Evolutionary conservation across 2,113 vertebrate genomes (phyloP), one percentile per base, ranked within the genome.

Genomic region (Mormoops blainvillei): DNA sequence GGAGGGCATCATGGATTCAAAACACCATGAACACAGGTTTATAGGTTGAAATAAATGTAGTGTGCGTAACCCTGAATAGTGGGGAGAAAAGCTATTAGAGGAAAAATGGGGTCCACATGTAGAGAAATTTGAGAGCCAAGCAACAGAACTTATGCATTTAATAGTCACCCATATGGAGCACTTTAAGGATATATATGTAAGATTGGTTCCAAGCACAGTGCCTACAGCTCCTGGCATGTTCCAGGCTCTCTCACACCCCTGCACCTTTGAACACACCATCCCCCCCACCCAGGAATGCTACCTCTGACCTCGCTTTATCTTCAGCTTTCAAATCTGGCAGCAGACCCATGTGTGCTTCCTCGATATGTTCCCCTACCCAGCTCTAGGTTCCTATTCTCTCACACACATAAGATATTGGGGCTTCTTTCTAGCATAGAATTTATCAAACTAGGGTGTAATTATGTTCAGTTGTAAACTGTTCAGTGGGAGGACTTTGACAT

Each of bases 401-500:
- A 20, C 0, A 22, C 54, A 7, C 3, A 20, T 18, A 20, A 11
- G 70, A 5, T 68, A 76, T 43, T 43, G n/a, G 38, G 31, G 28
- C 26, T 87, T 94, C 73, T 28, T 82, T 97, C 76, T 50, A 87
- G 41, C 26, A 74, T 0, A 68, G n/a, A 58, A 18, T 76, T 41
- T 61, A 12, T 87, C 28, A 67, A 15, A 63, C 33, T 78, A 52
- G 20, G 7, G 80, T 88, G 6, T 33, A 81, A 52, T 67, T 87
- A 45, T 50, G 28, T 36, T 89, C n/a, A 73, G 82, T 74, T 68
- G 3, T 41, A 77, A 94, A 91, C 28, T 88, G 54, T 28, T 33
- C 38, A 50, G 91, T 67, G 91, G 67, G 89, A 92, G 33, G 26
- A 68, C 38, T 86, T 88, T 78, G 36, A 65, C 63, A 18, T 85